Percentiles rank a stretch among this genome's conserved stretches.
Evolutionary conservation across 1,140 invertebrate genomes (phyloP).

Genomic region (Varroa destructor): DNA sequence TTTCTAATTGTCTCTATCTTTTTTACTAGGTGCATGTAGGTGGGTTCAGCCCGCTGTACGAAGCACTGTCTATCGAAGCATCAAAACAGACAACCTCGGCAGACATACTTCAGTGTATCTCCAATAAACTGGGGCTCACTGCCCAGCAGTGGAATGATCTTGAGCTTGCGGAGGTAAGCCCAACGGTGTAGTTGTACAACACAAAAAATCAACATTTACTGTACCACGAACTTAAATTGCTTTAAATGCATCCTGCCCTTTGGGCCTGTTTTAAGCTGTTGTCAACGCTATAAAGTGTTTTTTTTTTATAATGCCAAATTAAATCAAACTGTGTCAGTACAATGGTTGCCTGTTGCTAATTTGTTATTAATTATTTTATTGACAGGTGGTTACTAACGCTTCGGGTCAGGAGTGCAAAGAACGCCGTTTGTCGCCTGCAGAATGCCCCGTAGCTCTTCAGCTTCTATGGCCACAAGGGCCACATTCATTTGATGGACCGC

Average conservation of each 20-base stretch:
- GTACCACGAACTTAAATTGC: neutral
- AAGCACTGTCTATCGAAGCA: conserved; percentile 76
- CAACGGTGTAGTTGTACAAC: conserved; percentile 36
- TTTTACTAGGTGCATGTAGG: conserved; percentile 66
- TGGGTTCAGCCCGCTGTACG: conserved; percentile 69
- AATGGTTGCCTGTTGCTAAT: too few species aligned
- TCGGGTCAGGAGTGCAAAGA: conserved; percentile 79
- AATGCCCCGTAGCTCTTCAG: conserved; percentile 82
- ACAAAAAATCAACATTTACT: conserved; percentile 34
- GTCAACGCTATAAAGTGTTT: neutral
- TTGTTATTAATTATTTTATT: too few species aligned
- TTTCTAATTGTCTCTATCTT: too few species aligned
- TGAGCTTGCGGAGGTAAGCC: conserved; percentile 74
- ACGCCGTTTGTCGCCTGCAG: conserved; percentile 61
- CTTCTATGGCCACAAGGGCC: conserved; percentile 68
- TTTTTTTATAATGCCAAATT: too few species aligned
- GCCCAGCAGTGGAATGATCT: conserved; percentile 52
- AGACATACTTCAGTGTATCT: conserved; percentile 74
- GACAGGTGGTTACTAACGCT: conserved; percentile 44
- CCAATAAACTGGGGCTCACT: conserved; percentile 55
- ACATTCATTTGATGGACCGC: conserved; percentile 31
- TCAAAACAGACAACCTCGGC: conserved; percentile 76
- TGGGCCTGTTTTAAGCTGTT: neutral
- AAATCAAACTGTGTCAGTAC: too few species aligned
- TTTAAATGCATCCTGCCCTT: too few species aligned